A percentile compares a stretch with the other conserved stretches of the same genome.
Conservation (phyloP, 2,113 vertebrate species). For the Rhinolophus sinicus region DNA sequence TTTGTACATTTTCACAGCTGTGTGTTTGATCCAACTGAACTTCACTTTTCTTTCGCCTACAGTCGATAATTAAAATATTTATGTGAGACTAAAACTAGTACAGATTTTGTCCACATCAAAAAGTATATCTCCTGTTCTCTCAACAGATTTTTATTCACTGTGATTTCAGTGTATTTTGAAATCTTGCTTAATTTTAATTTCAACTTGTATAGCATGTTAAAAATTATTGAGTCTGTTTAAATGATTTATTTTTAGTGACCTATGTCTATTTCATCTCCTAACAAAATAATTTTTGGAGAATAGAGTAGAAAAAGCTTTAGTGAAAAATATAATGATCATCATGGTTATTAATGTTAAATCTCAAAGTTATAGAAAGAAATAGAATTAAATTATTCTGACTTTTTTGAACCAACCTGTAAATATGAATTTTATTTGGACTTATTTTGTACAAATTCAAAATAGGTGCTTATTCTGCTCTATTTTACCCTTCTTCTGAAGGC, state of each 20-base stretch:
- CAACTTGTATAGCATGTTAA: not conserved
- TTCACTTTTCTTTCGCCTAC: conserved; percentile 43
- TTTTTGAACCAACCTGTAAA: conserved; percentile 21
- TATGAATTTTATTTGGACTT: conserved; percentile 35
- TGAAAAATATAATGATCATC: not conserved
- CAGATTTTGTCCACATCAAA: not conserved
- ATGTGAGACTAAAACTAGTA: not conserved
- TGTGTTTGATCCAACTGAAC: not conserved
- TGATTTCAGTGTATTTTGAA: conserved; percentile 20
- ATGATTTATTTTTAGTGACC: not conserved
- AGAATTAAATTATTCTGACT: not conserved
- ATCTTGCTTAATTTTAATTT: not conserved
- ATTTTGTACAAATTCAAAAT: conserved; percentile 4
- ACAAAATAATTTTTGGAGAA: not conserved
- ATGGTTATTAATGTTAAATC: not conserved
- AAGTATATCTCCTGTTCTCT: not conserved
- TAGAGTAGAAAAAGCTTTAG: conserved; percentile 8
- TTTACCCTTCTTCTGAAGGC: not conserved
- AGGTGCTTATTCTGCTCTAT: not conserved
- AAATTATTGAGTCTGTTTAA: conserved; percentile 20
- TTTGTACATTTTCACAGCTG: conserved; percentile 18
- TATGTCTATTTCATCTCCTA: not conserved
- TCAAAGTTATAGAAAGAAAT: not conserved
- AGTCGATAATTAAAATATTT: conserved; percentile 28
- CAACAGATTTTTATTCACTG: not conserved